phyloP scores from a whole-genome alignment of 2,113 vertebrate species.

The Eubucco bourcierii region DNA sequence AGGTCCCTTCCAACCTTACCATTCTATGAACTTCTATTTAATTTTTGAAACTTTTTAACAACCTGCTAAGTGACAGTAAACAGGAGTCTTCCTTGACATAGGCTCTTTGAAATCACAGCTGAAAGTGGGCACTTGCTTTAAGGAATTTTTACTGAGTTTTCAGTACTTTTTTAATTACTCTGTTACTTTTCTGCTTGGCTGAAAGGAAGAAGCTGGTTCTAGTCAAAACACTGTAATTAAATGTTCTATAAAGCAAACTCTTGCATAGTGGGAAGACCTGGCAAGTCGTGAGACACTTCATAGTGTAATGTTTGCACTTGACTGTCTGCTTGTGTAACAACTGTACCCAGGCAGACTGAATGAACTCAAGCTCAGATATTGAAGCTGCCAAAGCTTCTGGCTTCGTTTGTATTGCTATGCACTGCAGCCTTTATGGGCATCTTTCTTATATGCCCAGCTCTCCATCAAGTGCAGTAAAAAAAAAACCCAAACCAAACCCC shows the following conservation, averaged over 20 bases:
- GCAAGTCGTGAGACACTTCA: constrained; percentile 16
- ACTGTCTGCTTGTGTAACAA: constrained; percentile 2
- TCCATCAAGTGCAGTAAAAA: background rate
- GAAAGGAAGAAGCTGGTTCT: constrained; percentile 49
- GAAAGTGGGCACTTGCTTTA: background rate
- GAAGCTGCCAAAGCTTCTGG: background rate
- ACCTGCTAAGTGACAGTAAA: constrained; percentile 35
- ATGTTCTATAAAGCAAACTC: constrained; percentile 31
- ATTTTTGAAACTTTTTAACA: constrained; percentile 50
- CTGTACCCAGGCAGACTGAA: background rate
- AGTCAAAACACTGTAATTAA: constrained; percentile 62
- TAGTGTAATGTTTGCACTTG: constrained; percentile 13
- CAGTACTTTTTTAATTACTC: constrained; percentile 62
- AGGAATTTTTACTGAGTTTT: constrained; percentile 67
- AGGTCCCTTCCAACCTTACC: too few relatives aligned
- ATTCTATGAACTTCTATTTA: constrained; percentile 24
- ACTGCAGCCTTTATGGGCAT: background rate
- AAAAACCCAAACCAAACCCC: background rate
- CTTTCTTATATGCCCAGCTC: background rate
- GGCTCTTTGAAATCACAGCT: constrained; percentile 12
- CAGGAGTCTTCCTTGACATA: constrained; percentile 46
- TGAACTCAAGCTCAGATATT: background rate
- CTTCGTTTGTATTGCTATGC: background rate
- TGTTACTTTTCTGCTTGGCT: constrained; percentile 37
- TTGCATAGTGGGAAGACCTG: constrained; percentile 39